phyloP scores from a whole-genome alignment of 2,113 vertebrate genomes.

The Daubentonia madagascariensis region DNA sequence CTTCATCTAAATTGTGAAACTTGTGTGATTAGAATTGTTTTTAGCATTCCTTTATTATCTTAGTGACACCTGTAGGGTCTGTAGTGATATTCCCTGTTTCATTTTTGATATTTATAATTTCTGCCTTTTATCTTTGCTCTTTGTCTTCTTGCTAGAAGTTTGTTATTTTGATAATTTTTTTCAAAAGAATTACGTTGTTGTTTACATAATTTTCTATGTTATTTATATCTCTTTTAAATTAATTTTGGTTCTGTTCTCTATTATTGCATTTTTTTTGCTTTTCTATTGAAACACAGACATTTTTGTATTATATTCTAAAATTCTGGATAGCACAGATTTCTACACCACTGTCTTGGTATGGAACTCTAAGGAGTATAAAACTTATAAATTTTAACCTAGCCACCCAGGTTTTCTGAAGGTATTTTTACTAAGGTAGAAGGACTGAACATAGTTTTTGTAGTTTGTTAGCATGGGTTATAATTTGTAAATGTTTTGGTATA shows the following conservation, averaged over 20 bases:
- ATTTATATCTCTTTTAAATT: neutral
- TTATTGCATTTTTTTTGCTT: neutral
- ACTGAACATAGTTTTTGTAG: neutral
- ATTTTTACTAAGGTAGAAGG: neutral
- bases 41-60: neutral
- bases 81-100: neutral
- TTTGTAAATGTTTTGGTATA: no score
- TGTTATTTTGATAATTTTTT: neutral
- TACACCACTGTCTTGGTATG: neutral
- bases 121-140: neutral
- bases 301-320: neutral
- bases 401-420: neutral
- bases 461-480: no score
- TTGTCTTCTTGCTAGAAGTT: neutral
- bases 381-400: neutral
- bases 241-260: neutral
- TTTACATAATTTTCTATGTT: neutral
- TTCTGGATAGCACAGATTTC: neutral
- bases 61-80: neutral
- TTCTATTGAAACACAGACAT: neutral
- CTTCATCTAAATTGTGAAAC: neutral
- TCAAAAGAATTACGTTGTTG: neutral
- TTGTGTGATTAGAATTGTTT: neutral
- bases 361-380: neutral
- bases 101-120: neutral